Conservation (phyloP, 2,113 vertebrate genomes). For the Diphyllodes magnificus region DNA sequence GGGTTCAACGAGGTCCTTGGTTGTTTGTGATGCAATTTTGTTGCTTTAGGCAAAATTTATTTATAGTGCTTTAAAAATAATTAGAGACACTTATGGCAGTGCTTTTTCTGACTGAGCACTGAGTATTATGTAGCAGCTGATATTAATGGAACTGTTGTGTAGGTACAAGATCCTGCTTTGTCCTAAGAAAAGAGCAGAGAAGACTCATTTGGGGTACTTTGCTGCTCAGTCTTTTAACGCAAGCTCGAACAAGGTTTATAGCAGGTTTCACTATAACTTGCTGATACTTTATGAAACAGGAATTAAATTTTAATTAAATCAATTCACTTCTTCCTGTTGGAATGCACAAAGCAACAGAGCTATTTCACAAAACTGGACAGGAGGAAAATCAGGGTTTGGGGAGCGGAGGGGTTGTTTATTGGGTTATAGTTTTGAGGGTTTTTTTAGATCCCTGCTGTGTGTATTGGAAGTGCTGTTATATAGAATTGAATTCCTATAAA, state of each 20-base stretch:
- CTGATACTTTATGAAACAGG: not conserved
- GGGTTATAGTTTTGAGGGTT: not conserved
- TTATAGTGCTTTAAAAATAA: not conserved
- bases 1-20: not conserved
- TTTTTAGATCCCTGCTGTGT: not conserved
- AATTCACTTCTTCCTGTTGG: not conserved
- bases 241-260: not conserved
- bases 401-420: not conserved
- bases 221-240: not conserved
- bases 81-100: not conserved
- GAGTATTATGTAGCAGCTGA: not conserved
- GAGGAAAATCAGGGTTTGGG: not conserved
- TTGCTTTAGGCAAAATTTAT: not conserved
- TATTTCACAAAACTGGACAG: not conserved
- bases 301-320: not conserved
- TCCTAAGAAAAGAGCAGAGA: not conserved
- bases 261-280: not conserved
- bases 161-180: not conserved
- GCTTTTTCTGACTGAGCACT: not conserved
- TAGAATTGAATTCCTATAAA: not conserved
- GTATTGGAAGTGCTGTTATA: not conserved
- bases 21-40: not conserved
- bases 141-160: not conserved
- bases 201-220: not conserved
- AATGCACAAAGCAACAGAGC: not conserved